Base-by-base conservation (phyloP, 1,140 invertebrate species). In the Nebria ingens region DNA sequence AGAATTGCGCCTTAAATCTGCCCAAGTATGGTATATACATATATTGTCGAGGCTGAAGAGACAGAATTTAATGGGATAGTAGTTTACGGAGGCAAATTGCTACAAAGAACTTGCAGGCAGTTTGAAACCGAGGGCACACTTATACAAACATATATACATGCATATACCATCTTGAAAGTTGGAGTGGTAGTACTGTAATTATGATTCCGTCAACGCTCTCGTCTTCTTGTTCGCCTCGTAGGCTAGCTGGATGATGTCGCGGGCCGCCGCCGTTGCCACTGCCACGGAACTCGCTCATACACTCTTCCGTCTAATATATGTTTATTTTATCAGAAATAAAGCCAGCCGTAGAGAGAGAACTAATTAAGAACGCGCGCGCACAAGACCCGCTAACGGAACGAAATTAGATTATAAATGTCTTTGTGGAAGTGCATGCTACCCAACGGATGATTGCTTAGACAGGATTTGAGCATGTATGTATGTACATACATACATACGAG, bases 301-400 rank as follows among this genome's bases (percentile, higher is more conserved):
- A 34, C 40, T 45, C 40, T 17, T 6, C 3, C 17, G 15, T 45
- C 6, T 45, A 45, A 45, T 45, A 45, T 45, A 45, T 45, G 40
- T 45, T 45, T 45, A 45, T 45, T 45, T 45, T 45, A 45, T 45
- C 40, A 45, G 40, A 45, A 45, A 45, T 45, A 45, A 45, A 17
- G 40, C 40, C 40, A 34, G 25, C 25, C 25, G 25, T 34, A 6
- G 25, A 34, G 25, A 34, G 40, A 11, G 40, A 6, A 45, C 40
- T 45, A 45, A 45, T 45, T 45, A 45, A 17, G 40, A 34, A 45
- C 40, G 40, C 40, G 25, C 25, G 25, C 13, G 15, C 40, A 45
- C 40, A 45, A 34, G 25, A 34, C 25, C 25, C 25, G 25, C 25
- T 34, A 34, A 34, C 25, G n/a, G 25, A 34, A 6, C 15, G 17